These are phyloP conservation scores for Bolinopsis microptera DNA, from an alignment of 37 sponge, comb jelly and placozoan genomes.

Conservation along the genomic window DNA sequence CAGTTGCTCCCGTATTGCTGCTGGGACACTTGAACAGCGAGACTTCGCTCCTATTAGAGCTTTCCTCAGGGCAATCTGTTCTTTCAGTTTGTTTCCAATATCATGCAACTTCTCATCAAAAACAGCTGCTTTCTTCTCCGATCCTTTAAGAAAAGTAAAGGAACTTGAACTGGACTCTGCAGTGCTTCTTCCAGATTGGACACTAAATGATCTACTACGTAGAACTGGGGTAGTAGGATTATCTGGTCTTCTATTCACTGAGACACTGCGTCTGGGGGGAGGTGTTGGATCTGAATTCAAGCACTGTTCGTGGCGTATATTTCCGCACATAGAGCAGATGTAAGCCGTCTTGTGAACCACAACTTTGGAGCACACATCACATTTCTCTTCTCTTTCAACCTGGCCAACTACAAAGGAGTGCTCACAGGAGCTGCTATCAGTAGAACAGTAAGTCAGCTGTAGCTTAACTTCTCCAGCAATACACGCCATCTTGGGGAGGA, in stretches of 20 bases:
- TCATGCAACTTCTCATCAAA: not conserved
- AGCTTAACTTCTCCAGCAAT: constrained; percentile 45
- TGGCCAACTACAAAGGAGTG: not conserved
- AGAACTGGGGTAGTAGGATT: not conserved
- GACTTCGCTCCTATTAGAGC: not conserved
- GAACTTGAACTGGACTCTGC: not conserved
- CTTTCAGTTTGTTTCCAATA: not conserved
- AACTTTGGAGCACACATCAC: not conserved
- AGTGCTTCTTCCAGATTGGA: not conserved
- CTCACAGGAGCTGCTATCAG: not conserved
- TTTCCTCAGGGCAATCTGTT: not conserved
- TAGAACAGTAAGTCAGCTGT: constrained; percentile 10
- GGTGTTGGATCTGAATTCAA: not conserved
- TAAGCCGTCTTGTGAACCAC: not conserved
- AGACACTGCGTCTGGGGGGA: not conserved
- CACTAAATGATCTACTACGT: not conserved
- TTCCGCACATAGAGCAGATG: not conserved
- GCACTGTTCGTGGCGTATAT: not conserved
- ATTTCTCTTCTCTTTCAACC: not conserved
- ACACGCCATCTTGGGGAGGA: constrained; percentile 36
- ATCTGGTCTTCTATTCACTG: not conserved
- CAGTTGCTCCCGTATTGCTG: not conserved
- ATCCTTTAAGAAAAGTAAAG: not conserved
- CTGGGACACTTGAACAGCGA: not conserved
- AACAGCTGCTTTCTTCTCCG: not conserved